Base-by-base conservation (phyloP, 2,113 vertebrate genomes). In the Edolisoma coerulescens region DNA sequence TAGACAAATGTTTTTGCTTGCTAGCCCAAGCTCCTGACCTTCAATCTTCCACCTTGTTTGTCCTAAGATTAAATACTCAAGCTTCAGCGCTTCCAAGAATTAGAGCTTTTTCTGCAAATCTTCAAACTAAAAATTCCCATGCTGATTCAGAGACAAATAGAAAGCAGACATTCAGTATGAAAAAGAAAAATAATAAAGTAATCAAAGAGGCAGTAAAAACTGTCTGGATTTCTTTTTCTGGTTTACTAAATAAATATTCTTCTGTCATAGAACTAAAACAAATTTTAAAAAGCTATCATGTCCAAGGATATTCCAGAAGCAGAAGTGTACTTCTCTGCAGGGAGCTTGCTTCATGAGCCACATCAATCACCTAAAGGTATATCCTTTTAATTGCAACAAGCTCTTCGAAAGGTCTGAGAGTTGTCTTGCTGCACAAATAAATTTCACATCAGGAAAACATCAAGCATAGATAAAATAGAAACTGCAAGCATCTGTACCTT, bases 341-440 rank as follows among this genome's bases (percentile, higher is more conserved):
- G 56, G 47, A 95, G 13, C 6, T 42, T 82, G 32, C 44, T 77
- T 90, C 65, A 65, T 45, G 33, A 75, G 26, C 27, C 22, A 35
- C 33, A 59, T 54, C 45, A 75, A 22, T 92, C 77, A 90, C 47
- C 41, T 74, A 35, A 63, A 94, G 28, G 13, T 60, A 44, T 64
- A 73, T 54, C 57, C 23, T 93, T 96, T 77, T 92, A 96, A 90
- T 96, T 87, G 53, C 57, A 88, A 61, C 30, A 82, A 87, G 76
- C 41, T 60, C 59, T 85, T 74, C 50, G 57, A 88, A 90, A 76
- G 24, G 18, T 53, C 57, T 89, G 71, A 84, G 54, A 53, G 44
- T 33, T 6, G 1, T 61, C 63, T 89, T 84, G 52, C 41, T 89
- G n/a, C 33, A 57, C 37, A 87, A 70, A 88, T 77, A 79, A 50